These are phyloP conservation scores for Triplophysa yarkandensis DNA, from an alignment of 2,797 vertebrate genomes.

Conservation along the genomic window DNA sequence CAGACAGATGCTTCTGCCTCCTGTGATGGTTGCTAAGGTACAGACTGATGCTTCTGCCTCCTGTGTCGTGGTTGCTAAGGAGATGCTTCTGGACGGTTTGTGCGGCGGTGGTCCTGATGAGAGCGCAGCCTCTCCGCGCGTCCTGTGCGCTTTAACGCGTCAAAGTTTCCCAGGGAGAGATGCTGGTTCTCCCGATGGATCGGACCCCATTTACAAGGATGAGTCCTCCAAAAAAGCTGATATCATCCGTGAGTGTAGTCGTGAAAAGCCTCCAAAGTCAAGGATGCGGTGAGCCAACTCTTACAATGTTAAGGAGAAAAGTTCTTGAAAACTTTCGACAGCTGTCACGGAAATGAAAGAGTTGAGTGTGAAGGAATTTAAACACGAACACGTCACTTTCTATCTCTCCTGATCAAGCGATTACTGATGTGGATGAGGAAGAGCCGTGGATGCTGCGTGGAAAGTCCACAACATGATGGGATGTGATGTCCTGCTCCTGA, in stretches of 20 bases:
- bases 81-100: constrained; percentile 60
- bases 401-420: constrained; percentile 5
- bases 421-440: constrained; percentile 10
- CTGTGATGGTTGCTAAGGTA: constrained; percentile 72
- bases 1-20: constrained; percentile 68
- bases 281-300: neutral
- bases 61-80: constrained; percentile 74
- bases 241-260: neutral
- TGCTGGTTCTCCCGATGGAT: neutral
- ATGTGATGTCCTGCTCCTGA: constrained; percentile 49
- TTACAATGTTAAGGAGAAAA: neutral
- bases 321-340: neutral
- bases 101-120: neutral
- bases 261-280: neutral
- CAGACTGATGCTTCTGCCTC: constrained; percentile 68
- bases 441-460: constrained; percentile 39
- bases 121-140: constrained; percentile 13
- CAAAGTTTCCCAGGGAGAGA: constrained; percentile 22
- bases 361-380: constrained; percentile 19
- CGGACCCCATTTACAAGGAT: neutral
- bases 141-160: constrained; percentile 39
- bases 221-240: neutral
- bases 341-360: constrained; percentile 5
- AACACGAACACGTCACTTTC: constrained; percentile 9
- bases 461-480: constrained; percentile 57